Percentiles rank a stretch among this genome's conserved stretches.
Evolutionary conservation across 2,797 vertebrate species (phyloP).

Genomic region (Arctocebus calabarensis): DNA sequence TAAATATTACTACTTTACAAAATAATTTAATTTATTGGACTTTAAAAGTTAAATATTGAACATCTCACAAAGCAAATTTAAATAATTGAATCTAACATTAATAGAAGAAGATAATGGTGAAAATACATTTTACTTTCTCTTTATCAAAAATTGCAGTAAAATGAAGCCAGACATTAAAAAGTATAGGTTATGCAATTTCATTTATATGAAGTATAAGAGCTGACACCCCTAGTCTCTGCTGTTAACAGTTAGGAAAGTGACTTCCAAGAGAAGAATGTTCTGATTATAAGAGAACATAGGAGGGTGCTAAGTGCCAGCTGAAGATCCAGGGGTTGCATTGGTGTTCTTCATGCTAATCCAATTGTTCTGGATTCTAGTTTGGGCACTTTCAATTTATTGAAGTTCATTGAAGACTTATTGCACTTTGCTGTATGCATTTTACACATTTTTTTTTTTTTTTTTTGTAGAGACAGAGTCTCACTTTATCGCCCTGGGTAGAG

Average conservation of each 20-base stretch:
- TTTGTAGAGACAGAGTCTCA: too few relatives aligned
- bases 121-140: constrained; percentile 38
- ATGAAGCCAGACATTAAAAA: constrained; percentile 58
- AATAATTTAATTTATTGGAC: constrained; percentile 40
- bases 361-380: not conserved
- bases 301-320: not conserved
- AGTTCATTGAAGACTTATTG: not conserved
- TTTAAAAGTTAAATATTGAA: constrained; percentile 72
- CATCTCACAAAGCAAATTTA: constrained; percentile 67
- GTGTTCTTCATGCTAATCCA: not conserved
- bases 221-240: not conserved
- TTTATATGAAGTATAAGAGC: constrained; percentile 17
- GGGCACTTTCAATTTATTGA: not conserved
- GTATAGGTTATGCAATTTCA: constrained; percentile 8
- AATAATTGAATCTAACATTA: constrained; percentile 65
- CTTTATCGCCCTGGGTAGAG: too few relatives aligned
- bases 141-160: constrained; percentile 54
- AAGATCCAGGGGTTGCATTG: not conserved
- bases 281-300: not conserved
- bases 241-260: not conserved
- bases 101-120: constrained; percentile 8
- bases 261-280: accelerated
- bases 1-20: constrained; percentile 66
- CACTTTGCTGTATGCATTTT: not conserved
- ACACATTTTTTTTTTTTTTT: too few relatives aligned